Evolutionary conservation across 2,113 vertebrate genomes (phyloP).

Genomic region (Clarias gariepinus): DNA sequence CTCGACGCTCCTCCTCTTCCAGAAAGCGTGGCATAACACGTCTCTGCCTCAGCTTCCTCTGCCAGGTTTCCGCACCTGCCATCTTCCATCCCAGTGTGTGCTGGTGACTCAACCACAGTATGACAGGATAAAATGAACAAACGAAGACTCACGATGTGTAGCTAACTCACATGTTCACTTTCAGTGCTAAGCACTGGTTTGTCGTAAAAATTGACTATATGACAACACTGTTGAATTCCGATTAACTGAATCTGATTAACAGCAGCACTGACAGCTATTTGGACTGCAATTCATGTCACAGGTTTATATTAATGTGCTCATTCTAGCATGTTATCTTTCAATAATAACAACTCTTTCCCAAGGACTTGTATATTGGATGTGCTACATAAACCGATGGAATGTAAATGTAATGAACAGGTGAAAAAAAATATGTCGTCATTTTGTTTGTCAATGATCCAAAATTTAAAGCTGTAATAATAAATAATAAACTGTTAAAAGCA

Average conservation of each 20-base stretch:
- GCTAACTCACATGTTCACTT: not conserved
- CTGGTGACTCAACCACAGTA: slow-evolving; percentile 31
- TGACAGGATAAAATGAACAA: slow-evolving; percentile 17
- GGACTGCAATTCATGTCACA: not conserved
- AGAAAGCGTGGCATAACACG: slow-evolving; percentile 8
- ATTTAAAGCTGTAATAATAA: not conserved
- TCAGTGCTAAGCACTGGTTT: not conserved
- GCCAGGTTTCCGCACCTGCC: slow-evolving; percentile 31
- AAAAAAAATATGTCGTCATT: not conserved
- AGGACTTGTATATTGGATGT: not conserved
- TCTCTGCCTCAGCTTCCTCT: not conserved
- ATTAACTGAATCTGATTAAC: not conserved
- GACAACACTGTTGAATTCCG: not conserved
- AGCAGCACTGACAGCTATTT: not conserved
- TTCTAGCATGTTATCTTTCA: not conserved
- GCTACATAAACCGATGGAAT: not conserved
- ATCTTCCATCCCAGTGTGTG: slow-evolving; percentile 1
- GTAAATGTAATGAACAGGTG: not conserved
- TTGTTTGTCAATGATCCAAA: not conserved
- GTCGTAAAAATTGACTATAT: not conserved
- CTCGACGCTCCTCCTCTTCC: not conserved
- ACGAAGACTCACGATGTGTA: not conserved
- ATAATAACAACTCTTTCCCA: not conserved
- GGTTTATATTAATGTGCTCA: not conserved
- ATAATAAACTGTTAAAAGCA: no score